Percentiles rank a stretch among this genome's conserved stretches.
Evolutionary conservation across 2,113 vertebrate genomes (phyloP).

Genomic region (Pygoscelis adeliae): DNA sequence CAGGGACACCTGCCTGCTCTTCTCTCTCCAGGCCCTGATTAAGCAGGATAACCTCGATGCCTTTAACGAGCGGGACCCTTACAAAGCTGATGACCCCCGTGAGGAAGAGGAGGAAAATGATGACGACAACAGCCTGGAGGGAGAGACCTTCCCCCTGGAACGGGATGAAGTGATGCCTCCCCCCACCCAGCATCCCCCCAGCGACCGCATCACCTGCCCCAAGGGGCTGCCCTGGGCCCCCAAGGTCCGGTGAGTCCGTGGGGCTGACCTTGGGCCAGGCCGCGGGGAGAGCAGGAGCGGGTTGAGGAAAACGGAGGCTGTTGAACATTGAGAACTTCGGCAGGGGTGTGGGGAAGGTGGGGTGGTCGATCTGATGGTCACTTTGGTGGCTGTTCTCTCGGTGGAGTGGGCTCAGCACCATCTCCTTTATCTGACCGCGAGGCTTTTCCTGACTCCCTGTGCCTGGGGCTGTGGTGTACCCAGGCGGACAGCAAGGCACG

Average conservation of each 20-base stretch:
- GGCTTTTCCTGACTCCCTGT: neutral
- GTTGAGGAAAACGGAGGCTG: accelerated
- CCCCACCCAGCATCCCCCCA: constrained; percentile 86
- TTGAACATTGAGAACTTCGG: neutral
- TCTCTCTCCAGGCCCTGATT: constrained; percentile 82
- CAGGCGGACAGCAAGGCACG: neutral
- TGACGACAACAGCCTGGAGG: constrained; percentile 91
- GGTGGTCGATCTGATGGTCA: neutral
- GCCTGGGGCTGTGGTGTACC: neutral
- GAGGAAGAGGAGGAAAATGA: constrained; percentile 97
- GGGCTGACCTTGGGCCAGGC: neutral
- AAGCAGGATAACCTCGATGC: constrained; percentile 99
- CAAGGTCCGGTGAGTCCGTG: constrained; percentile 88
- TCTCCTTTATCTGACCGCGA: accelerated
- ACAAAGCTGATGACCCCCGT: constrained; percentile 90
- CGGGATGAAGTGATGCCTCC: constrained; percentile 96
- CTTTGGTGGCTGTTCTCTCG: neutral
- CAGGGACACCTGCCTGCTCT: accelerated
- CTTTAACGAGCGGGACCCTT: constrained; percentile 96
- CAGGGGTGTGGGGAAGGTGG: neutral
- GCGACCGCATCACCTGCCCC: constrained; percentile 90
- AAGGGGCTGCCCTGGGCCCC: constrained; percentile 97
- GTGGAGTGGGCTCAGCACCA: accelerated
- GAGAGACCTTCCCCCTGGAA: constrained; percentile 91
- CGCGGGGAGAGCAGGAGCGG: neutral